Percentiles rank a stretch among this genome's conserved stretches.
phyloP scores from a whole-genome alignment of 2,888 invertebrate genomes.

The Linnaemya vulpina region DNA sequence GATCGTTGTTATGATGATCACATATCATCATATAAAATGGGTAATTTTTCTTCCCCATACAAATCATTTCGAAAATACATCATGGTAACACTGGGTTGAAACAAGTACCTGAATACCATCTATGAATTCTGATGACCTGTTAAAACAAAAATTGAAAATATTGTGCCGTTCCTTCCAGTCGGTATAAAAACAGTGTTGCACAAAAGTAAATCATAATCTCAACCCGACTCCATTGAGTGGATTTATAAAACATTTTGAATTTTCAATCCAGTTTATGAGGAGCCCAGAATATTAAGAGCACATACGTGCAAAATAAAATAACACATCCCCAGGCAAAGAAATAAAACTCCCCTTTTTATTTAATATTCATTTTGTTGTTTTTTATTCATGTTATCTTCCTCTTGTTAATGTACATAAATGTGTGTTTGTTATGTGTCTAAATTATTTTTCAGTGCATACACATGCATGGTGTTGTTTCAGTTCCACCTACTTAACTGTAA shows the following conservation, averaged over 20 bases:
- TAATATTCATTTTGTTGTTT: neutral
- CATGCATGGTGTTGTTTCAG: neutral
- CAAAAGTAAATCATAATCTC: neutral
- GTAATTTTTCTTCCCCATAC: no score
- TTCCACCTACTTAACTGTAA: neutral
- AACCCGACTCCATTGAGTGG: neutral
- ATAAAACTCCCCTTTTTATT: slow-evolving; percentile 42
- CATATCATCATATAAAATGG: no score
- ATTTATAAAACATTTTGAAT: slow-evolving; percentile 75
- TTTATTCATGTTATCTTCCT: neutral
- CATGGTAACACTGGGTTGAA: neutral
- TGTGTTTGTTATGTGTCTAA: neutral
- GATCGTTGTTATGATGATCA: no score
- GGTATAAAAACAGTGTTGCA: slow-evolving; percentile 4
- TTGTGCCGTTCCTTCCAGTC: neutral
- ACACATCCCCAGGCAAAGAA: neutral
- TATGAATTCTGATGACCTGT: slow-evolving; percentile 68
- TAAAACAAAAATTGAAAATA: slow-evolving; percentile 75
- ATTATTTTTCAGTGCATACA: neutral
- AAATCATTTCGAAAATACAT: no score
- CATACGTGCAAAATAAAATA: neutral
- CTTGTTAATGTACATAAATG: neutral
- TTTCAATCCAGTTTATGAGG: slow-evolving; percentile 76
- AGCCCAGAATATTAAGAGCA: slow-evolving; percentile 52
- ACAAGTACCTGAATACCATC: neutral